Evolutionary conservation across 2,113 vertebrate species (phyloP).

Genomic region (Colossoma macropomum): DNA sequence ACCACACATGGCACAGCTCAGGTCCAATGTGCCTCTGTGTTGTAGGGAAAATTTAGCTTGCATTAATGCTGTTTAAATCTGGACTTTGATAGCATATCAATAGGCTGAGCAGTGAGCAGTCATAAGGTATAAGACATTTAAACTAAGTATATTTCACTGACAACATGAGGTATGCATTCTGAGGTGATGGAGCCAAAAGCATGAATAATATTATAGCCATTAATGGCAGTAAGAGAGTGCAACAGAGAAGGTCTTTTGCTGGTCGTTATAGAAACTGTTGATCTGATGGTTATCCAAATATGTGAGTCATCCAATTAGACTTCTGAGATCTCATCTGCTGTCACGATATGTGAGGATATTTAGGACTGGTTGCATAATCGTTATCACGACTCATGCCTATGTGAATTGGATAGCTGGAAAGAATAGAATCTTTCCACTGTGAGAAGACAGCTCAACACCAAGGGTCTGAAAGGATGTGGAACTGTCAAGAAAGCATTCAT

Average conservation of each 20-base stretch:
- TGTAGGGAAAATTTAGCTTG: not conserved
- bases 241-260: conserved; percentile 50
- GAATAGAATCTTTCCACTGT: not conserved
- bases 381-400: conserved; percentile 38
- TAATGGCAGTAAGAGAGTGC: conserved; percentile 11
- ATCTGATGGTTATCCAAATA: conserved; percentile 66
- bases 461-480: too few species aligned
- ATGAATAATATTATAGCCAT: conserved; percentile 27
- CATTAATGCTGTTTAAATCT: not conserved
- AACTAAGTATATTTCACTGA: not conserved
- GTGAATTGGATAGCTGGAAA: not conserved
- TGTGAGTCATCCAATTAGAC: conserved; percentile 75
- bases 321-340: conserved; percentile 69
- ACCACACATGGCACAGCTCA: not conserved
- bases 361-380: conserved; percentile 59
- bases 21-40: not conserved
- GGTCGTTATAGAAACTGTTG: conserved; percentile 76
- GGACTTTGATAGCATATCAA: not conserved
- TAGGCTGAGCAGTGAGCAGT: not conserved
- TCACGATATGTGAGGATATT: conserved; percentile 68
- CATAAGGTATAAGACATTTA: not conserved
- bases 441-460: too few species aligned
- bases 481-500: not conserved
- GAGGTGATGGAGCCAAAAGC: not conserved
- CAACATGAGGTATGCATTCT: not conserved